These are phyloP conservation scores for Alectura lathami DNA, from an alignment of 2,113 vertebrate genomes.

Conservation along the genomic window DNA sequence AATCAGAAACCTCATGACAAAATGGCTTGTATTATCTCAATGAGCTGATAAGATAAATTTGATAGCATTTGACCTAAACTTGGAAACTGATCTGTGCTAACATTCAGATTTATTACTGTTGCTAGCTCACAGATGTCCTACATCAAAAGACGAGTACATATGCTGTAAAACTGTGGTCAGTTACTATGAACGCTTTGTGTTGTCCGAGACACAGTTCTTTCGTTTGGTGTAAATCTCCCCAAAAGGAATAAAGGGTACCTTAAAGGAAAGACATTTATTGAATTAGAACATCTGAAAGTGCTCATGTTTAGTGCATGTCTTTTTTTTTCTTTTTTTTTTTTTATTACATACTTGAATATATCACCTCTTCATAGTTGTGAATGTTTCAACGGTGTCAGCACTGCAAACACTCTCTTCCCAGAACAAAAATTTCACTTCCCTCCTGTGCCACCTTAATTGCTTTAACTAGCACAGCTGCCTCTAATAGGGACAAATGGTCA, in stretches of 20 bases:
- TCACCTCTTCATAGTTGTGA: not conserved
- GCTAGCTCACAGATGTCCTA: conserved; percentile 10
- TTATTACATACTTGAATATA: not conserved
- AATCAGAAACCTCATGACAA: not conserved
- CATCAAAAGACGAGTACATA: not conserved
- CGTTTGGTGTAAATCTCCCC: not conserved
- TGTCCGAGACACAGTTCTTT: not conserved
- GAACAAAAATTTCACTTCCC: not conserved
- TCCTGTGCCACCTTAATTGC: not conserved
- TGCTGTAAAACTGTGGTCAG: not conserved
- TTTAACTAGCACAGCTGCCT: conserved; percentile 16
- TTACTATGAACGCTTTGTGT: not conserved
- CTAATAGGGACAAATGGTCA: conserved; percentile 35
- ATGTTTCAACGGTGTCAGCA: not conserved
- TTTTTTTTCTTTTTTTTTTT: not conserved
- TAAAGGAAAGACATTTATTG: not conserved
- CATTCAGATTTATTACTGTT: conserved; percentile 45
- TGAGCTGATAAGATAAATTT: not conserved
- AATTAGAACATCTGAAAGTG: not conserved
- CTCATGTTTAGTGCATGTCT: not conserved
- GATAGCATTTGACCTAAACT: conserved; percentile 35
- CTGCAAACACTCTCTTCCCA: not conserved
- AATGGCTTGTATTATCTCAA: conserved; percentile 38
- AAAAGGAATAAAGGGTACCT: fast-evolving
- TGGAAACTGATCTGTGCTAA: conserved; percentile 23